Evolutionary conservation across 1,140 invertebrate genomes (phyloP).

Genomic region (Trypoxylus dichotomus): DNA sequence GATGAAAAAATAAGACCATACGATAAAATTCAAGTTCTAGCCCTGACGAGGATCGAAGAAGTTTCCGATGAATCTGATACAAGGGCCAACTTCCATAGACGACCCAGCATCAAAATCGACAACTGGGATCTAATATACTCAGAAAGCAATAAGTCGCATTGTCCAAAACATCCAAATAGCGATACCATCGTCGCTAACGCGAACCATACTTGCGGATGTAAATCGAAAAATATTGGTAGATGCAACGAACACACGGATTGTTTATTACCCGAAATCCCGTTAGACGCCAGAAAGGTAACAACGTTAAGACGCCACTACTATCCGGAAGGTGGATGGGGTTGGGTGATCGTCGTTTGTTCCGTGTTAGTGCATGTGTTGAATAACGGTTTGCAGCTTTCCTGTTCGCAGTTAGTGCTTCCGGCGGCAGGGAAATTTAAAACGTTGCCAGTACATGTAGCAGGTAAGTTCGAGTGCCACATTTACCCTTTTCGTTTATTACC

Average conservation of each 20-base stretch:
- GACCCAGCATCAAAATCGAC: conserved; percentile 46
- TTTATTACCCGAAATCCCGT: conserved; percentile 43
- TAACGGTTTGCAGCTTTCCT: conserved; percentile 65
- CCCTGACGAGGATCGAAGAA: conserved; percentile 45
- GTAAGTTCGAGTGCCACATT: conserved; percentile 36
- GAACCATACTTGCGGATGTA: conserved; percentile 2
- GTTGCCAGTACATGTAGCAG: conserved; percentile 44
- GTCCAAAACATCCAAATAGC: conserved; percentile 18
- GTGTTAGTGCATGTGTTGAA: conserved; percentile 68
- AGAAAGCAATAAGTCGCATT: conserved; percentile 33
- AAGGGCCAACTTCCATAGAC: conserved; percentile 30
- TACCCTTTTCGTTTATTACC: too few species aligned
- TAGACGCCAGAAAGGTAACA: conserved; percentile 48
- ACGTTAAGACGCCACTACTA: conserved; percentile 67
- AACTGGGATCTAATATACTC: conserved; percentile 50
- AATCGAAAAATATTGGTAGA: neutral
- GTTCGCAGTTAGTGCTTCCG: conserved; percentile 41
- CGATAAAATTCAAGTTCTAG: conserved; percentile 48
- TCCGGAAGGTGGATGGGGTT: conserved; percentile 81
- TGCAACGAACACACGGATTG: conserved; percentile 38
- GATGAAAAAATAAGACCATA: neutral
- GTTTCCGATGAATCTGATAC: conserved; percentile 32
- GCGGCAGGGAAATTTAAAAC: conserved; percentile 45
- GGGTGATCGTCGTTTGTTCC: conserved; percentile 69
- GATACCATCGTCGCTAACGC: conserved; percentile 26